Evolutionary conservation across 2,888 invertebrate genomes (phyloP).

Genomic region (Lottia gigantea): DNA sequence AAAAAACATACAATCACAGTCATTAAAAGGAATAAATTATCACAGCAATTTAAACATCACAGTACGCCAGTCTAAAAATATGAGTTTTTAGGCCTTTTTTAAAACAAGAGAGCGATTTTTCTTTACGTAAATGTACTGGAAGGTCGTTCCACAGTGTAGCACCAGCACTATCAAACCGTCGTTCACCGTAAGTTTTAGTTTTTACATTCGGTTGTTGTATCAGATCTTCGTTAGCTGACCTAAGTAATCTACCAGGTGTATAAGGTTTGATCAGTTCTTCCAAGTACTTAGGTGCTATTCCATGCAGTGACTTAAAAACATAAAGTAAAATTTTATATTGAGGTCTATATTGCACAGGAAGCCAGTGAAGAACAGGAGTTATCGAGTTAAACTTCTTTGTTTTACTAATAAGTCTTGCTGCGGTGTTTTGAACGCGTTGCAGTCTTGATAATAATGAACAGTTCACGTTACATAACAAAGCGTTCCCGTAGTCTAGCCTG

Average conservation of each 20-base stretch:
- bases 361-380: conserved; percentile 22
- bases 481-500: too few relatives aligned
- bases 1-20: too few relatives aligned
- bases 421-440: too few relatives aligned
- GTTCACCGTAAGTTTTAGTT: conserved; percentile 15
- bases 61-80: too few relatives aligned
- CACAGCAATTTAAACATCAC: too few relatives aligned
- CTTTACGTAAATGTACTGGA: neutral
- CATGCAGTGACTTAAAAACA: conserved; percentile 7
- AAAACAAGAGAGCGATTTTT: too few relatives aligned
- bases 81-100: too few relatives aligned
- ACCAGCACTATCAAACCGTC: conserved; percentile 13
- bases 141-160: conserved; percentile 8
- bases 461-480: too few relatives aligned
- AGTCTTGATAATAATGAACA: too few relatives aligned
- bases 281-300: conserved; percentile 12
- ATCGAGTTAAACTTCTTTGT: conserved; percentile 16
- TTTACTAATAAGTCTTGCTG: neutral
- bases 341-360: conserved; percentile 11
- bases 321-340: conserved; percentile 17
- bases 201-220: neutral
- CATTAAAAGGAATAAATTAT: too few relatives aligned
- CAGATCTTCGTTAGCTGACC: conserved; percentile 1
- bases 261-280: conserved; percentile 3
- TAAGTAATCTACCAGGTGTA: conserved; percentile 2